Evolutionary conservation across 2,113 vertebrate species (phyloP).

Genomic region (Cochlearius cochlearius): DNA sequence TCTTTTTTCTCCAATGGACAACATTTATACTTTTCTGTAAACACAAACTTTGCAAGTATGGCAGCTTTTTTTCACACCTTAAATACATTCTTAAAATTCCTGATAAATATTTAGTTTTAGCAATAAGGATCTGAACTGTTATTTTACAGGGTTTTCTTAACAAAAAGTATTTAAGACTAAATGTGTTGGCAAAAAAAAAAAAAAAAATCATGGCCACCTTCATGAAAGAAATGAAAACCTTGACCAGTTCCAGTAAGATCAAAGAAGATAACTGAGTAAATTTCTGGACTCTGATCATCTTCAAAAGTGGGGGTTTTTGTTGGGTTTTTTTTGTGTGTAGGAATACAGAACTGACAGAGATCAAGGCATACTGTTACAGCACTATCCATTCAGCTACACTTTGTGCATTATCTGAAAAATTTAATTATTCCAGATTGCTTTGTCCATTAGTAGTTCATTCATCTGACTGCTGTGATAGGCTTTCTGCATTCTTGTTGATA

Average conservation of each 20-base stretch:
- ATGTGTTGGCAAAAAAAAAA: background rate
- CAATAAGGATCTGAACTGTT: background rate
- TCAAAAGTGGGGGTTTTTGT: rapidly evolving
- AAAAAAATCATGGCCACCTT: background rate
- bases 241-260: background rate
- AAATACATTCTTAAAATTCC: background rate
- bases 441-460: constrained; percentile 50
- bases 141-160: background rate
- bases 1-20: background rate
- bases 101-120: background rate
- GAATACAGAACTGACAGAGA: background rate
- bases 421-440: constrained; percentile 32
- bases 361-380: background rate
- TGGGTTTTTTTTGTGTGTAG: background rate
- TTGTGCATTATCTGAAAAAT: constrained; percentile 18
- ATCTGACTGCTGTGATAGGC: constrained; percentile 1
- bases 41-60: background rate
- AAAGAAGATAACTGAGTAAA: background rate
- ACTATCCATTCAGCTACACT: background rate
- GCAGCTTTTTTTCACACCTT: background rate
- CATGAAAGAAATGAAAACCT: background rate
- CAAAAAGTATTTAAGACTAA: background rate
- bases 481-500: constrained; percentile 39
- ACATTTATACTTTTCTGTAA: background rate
- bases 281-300: background rate